Evolutionary conservation across 2,797 vertebrate species (phyloP).

Genomic region (Amniataba percoides): DNA sequence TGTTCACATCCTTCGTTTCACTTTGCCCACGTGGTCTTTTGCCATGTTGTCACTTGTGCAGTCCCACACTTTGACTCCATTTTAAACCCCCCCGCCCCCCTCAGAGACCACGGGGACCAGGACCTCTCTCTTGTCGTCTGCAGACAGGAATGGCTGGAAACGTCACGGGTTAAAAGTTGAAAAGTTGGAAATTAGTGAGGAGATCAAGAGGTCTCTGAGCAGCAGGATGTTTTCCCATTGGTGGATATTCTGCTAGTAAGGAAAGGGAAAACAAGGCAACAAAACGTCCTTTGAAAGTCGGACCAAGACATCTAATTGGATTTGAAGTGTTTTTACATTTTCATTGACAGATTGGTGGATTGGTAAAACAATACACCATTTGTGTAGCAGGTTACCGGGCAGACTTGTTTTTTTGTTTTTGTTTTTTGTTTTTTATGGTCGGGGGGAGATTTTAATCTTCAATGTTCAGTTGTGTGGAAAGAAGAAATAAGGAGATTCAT

Average conservation of each 20-base stretch:
- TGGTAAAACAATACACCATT: slow-evolving; percentile 30
- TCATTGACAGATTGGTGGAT: slow-evolving; percentile 15
- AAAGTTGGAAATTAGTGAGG: slow-evolving; percentile 40
- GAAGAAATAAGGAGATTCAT: not conserved
- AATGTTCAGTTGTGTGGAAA: slow-evolving; percentile 3
- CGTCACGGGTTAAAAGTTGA: slow-evolving; percentile 44
- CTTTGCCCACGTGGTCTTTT: not conserved
- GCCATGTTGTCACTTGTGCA: not conserved
- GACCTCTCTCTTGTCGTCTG: not conserved
- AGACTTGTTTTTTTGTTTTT: not conserved
- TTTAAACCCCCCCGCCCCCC: not conserved
- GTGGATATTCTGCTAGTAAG: slow-evolving; percentile 20
- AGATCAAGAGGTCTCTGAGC: slow-evolving; percentile 34
- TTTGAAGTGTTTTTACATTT: slow-evolving; percentile 42
- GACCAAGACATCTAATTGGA: slow-evolving; percentile 8
- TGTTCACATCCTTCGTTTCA: slow-evolving; percentile 19
- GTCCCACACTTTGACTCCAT: slow-evolving; percentile 6
- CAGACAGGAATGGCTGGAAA: slow-evolving; percentile 18
- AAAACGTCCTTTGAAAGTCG: slow-evolving; percentile 43
- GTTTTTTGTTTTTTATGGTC: slow-evolving; percentile 31
- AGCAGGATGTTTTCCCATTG: slow-evolving; percentile 21
- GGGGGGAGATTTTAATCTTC: not conserved
- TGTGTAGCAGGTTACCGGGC: not conserved
- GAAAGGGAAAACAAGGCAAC: slow-evolving; percentile 24
- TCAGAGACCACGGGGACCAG: not conserved